Base-by-base conservation (phyloP, 2,113 vertebrate species). In the Platycercus adscitus region DNA sequence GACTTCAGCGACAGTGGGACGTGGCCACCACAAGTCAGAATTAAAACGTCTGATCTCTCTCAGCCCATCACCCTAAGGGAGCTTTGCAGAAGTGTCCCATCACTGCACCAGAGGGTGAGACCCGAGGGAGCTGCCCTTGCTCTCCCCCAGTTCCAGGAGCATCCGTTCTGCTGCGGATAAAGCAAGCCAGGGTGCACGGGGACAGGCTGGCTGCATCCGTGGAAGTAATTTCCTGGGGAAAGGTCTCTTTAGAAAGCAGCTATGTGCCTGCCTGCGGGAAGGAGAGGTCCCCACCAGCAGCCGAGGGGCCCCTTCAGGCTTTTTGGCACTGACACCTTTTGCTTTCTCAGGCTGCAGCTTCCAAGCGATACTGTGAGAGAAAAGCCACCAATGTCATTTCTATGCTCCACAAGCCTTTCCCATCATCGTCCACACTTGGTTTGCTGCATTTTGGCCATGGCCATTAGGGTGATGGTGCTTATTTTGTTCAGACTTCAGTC, bases 381-480 rank as follows among this genome's bases (percentile, higher is more conserved):
- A 93, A 88, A 96, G 66, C 94, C 95, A 89, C 89, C 35, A 17
- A 7, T 15, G 61, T 77, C n/a, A 81, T 63, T 70, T 75, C 72
- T 89, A 63, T 29, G 24, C 82, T 78, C 91, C 94, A 81, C 92
- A 86, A 95, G 81, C 91, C 91, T 94, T 95, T 81, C 52, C 72
- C 52, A 50, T 87, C 76, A 7, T 55, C n/a, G 31, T 3, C 77
- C 95, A 29, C 0, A 7, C 73, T 37, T 70, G 75, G 31, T 81
- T 91, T 72, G 50, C 65, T 81, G 80, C 69, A 44, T 79, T 83
- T 66, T 63, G 43, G 17, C 52, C 78, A 14, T 0, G 17, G 46
- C 70, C 56, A 4, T 11, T 13, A 12, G 53, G 63, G 33, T 28
- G 33, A 47, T 3, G 39, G 66, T 60, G 75, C 76, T 63, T 7